phyloP scores from a whole-genome alignment of 2,888 invertebrate species.

The Hesperia comma region DNA sequence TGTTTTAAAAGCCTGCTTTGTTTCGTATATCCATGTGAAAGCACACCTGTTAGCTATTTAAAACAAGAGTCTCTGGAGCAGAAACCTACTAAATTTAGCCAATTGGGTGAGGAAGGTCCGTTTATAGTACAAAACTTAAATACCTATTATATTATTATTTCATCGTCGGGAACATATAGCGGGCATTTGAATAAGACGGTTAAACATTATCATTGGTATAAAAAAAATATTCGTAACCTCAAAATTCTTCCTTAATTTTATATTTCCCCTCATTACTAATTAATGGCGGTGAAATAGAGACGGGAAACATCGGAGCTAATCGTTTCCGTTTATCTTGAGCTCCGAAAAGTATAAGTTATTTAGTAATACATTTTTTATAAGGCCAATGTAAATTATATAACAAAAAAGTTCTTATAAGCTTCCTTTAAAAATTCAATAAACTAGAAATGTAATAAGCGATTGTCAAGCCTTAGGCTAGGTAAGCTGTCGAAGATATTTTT shows the following conservation, averaged over 20 bases:
- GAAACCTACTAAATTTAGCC: too few species aligned
- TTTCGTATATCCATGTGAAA: not conserved
- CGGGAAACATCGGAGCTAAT: not conserved
- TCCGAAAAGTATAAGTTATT: not conserved
- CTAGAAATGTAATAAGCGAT: too few species aligned
- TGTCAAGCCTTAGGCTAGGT: too few species aligned
- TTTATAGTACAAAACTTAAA: too few species aligned
- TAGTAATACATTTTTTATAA: constrained; percentile 9
- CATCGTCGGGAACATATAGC: too few species aligned
- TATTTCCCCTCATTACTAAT: not conserved
- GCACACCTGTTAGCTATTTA: too few species aligned
- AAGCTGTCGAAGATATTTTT: too few species aligned
- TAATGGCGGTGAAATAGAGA: not conserved
- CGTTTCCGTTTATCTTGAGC: not conserved
- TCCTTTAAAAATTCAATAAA: not conserved
- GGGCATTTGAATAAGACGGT: not conserved
- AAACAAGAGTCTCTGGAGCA: too few species aligned
- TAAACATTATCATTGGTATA: not conserved
- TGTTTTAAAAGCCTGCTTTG: not conserved
- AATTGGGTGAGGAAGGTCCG: too few species aligned
- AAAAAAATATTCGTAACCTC: not conserved
- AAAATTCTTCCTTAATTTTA: too few species aligned
- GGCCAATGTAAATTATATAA: constrained; percentile 8
- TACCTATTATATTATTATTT: too few species aligned
- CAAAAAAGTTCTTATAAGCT: not conserved